A percentile compares a stretch with the other conserved stretches of the same genome.
These are phyloP conservation scores for Paramormyrops kingsleyae DNA, from an alignment of 2,113 vertebrate species.

Conservation along the genomic window DNA sequence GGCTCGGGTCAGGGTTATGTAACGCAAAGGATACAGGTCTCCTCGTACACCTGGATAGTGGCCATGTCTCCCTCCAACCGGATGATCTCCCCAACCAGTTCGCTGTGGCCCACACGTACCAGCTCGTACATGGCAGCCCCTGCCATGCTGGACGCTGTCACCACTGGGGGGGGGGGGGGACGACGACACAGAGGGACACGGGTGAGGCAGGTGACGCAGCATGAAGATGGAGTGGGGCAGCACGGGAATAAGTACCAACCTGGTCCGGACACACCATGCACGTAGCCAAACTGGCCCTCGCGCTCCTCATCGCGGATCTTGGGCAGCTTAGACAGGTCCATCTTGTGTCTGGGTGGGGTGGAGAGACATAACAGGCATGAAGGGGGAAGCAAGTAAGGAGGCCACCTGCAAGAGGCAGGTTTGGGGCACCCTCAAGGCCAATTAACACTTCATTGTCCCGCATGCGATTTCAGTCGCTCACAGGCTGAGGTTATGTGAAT, in stretches of 20 bases:
- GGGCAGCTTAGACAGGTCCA: conserved; percentile 91
- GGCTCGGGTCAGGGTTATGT: not conserved
- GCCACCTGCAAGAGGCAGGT: not conserved
- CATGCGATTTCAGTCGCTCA: not conserved
- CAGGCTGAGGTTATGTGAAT: not conserved
- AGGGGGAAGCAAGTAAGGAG: not conserved
- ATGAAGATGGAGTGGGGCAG: not conserved
- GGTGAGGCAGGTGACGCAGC: not conserved
- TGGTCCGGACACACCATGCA: conserved; percentile 93
- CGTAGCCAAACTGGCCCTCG: conserved; percentile 85
- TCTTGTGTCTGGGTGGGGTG: conserved; percentile 54
- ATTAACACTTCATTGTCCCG: not conserved
- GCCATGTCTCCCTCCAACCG: conserved; percentile 94
- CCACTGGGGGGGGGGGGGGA: conserved; percentile 61
- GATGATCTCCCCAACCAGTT: conserved; percentile 95
- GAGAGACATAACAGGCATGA: not conserved
- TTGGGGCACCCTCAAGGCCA: not conserved
- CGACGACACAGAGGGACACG: not conserved
- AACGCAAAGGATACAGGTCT: conserved; percentile 88
- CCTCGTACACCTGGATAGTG: conserved; percentile 97
- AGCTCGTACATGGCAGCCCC: conserved; percentile 98
- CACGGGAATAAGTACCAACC: conserved; percentile 59
- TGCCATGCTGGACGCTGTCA: conserved; percentile 87
- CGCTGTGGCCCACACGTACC: conserved; percentile 90
- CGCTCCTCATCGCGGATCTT: conserved; percentile 86